phyloP scores from a whole-genome alignment of 2,888 invertebrate genomes.

The Drosophila tripunctata region DNA sequence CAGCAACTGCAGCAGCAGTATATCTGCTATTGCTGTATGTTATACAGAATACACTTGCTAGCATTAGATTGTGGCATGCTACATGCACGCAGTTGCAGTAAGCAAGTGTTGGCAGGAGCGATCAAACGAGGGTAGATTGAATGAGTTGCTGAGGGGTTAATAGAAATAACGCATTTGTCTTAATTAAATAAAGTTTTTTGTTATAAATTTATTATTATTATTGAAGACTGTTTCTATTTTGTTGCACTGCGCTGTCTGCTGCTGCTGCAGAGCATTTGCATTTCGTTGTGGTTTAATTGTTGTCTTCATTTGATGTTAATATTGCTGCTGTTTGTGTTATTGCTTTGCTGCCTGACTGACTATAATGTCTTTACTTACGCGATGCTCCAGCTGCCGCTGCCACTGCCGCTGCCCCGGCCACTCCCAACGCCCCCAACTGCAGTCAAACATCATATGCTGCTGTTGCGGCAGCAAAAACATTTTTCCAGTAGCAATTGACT shows the following conservation, averaged over 20 bases:
- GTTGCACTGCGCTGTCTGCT: background rate
- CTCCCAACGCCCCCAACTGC: conserved; percentile 18
- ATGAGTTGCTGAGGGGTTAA: background rate
- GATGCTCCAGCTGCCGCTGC: conserved; percentile 30
- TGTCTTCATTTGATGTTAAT: conserved; percentile 28
- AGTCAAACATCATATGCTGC: conserved; percentile 63
- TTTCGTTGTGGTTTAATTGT: conserved; percentile 26
- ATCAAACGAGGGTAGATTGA: background rate
- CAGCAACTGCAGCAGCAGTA: conserved; percentile 16
- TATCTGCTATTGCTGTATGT: conserved; percentile 34
- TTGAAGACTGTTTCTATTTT: background rate
- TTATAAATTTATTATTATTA: too few species aligned
- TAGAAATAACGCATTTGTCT: background rate
- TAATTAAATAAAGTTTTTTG: background rate
- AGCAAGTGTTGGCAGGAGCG: too few species aligned
- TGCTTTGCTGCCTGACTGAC: conserved; percentile 42
- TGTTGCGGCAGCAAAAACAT: conserved; percentile 53
- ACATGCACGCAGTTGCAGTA: background rate
- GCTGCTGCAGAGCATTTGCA: conserved; percentile 21
- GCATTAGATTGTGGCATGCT: background rate
- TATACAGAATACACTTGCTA: conserved; percentile 23
- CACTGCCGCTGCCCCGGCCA: background rate
- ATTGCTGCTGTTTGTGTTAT: conserved; percentile 44
- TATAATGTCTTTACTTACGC: conserved; percentile 72
- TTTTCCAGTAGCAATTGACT: conserved; percentile 76